These are phyloP conservation scores for Anableps anableps DNA, from an alignment of 2,797 vertebrate genomes.

Conservation along the genomic window DNA sequence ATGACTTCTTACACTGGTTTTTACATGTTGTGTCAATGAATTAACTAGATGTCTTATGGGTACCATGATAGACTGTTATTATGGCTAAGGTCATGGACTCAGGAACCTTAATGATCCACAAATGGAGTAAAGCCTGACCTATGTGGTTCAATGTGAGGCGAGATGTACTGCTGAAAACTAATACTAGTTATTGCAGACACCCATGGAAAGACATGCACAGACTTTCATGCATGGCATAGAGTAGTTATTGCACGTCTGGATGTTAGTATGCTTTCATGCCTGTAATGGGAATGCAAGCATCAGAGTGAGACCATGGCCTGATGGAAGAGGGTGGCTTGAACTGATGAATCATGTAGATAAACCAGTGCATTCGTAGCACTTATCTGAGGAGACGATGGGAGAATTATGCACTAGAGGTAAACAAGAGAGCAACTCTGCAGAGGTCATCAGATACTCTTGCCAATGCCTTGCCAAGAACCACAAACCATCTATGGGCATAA, in stretches of 20 bases:
- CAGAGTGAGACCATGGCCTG: neutral
- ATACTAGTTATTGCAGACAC: neutral
- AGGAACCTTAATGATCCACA: slow-evolving; percentile 13
- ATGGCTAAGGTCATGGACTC: neutral
- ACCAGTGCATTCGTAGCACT: neutral
- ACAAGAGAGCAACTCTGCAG: slow-evolving; percentile 2
- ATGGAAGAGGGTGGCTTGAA: neutral
- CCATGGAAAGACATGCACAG: neutral
- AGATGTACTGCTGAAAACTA: neutral
- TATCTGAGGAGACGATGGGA: neutral
- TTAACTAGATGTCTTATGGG: neutral
- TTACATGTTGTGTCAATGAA: neutral
- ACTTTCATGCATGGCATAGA: neutral
- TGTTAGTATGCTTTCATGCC: neutral
- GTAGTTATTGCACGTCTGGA: neutral
- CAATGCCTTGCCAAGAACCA: neutral
- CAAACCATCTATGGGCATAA: neutral
- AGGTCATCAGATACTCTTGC: neutral
- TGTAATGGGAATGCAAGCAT: neutral
- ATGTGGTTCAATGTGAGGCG: neutral
- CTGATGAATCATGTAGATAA: slow-evolving; percentile 3
- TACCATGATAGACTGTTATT: neutral
- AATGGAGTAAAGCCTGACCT: slow-evolving; percentile 1
- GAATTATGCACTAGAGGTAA: neutral
- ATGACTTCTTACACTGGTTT: neutral